phyloP scores from a whole-genome alignment of 2,888 invertebrate genomes.

The Campaea margaritaria region DNA sequence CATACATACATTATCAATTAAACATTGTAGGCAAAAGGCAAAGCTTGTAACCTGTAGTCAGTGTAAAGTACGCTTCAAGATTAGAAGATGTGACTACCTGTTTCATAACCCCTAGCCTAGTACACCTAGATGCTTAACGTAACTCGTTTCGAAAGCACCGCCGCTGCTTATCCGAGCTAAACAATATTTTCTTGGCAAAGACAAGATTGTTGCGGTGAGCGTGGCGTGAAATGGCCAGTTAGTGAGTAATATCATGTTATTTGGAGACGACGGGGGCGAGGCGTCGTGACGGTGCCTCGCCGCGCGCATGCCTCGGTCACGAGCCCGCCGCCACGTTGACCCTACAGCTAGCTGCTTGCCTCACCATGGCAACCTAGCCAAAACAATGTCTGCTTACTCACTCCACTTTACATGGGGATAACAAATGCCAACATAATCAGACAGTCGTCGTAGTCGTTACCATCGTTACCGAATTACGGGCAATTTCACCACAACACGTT shows the following conservation, averaged over 20 bases:
- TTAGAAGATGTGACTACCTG: slow-evolving; percentile 27
- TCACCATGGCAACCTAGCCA: slow-evolving; percentile 33
- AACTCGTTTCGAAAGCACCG: slow-evolving; percentile 28
- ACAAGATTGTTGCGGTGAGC: slow-evolving; percentile 62
- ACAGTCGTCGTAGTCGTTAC: too few species aligned
- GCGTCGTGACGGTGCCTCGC: slow-evolving; percentile 70
- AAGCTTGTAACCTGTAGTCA: slow-evolving; percentile 13
- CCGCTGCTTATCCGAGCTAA: slow-evolving; percentile 29
- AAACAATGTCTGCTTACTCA: slow-evolving; percentile 31
- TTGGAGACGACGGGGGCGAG: slow-evolving; percentile 73
- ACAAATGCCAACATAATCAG: neutral
- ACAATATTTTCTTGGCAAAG: slow-evolving; percentile 41
- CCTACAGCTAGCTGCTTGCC: slow-evolving; percentile 48
- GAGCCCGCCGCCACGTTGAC: slow-evolving; percentile 79
- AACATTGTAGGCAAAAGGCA: slow-evolving; percentile 13
- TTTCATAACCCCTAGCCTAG: slow-evolving; percentile 13
- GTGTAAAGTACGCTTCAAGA: slow-evolving; percentile 25
- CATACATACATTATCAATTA: slow-evolving; percentile 31
- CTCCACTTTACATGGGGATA: slow-evolving; percentile 10
- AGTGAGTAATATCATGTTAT: slow-evolving; percentile 83
- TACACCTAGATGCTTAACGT: slow-evolving; percentile 15
- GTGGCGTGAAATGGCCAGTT: slow-evolving; percentile 83
- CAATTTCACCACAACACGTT: too few species aligned
- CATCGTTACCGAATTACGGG: too few species aligned
- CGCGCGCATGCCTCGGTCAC: slow-evolving; percentile 73